Conservation (phyloP, 2,797 vertebrate genomes). For the Spea hammondii region DNA sequence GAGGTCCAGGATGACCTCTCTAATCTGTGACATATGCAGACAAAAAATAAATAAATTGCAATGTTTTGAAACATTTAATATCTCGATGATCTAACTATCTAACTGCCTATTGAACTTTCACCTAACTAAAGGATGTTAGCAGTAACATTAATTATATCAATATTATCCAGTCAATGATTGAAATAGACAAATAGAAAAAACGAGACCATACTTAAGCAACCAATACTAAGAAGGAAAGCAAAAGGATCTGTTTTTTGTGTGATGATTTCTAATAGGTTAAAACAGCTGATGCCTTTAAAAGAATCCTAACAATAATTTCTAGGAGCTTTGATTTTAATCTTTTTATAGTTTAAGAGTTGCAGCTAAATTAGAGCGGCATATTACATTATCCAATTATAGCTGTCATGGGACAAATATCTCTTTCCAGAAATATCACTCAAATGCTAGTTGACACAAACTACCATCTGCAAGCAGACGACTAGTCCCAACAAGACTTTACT, state of each 20-base stretch:
- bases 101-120: no score
- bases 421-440: slow-evolving; percentile 27
- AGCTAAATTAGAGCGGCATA: slow-evolving; percentile 19
- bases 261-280: neutral
- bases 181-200: neutral
- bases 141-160: neutral
- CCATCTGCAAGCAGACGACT: slow-evolving; percentile 25
- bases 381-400: slow-evolving; percentile 23
- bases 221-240: neutral
- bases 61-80: no score
- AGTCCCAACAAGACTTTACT: slow-evolving; percentile 29
- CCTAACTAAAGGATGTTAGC: no score
- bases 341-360: slow-evolving; percentile 9
- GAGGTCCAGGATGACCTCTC: no score
- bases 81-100: no score
- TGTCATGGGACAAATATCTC: slow-evolving; percentile 14
- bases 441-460: slow-evolving; percentile 29
- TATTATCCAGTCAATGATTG: neutral
- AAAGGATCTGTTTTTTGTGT: neutral
- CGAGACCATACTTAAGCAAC: neutral
- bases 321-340: slow-evolving; percentile 19
- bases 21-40: no score
- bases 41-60: no score
- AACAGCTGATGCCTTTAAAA: slow-evolving; percentile 1
- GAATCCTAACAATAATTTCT: slow-evolving; percentile 1